Base-by-base conservation (phyloP, 2,888 invertebrate species). In the Ellobium chinense region DNA sequence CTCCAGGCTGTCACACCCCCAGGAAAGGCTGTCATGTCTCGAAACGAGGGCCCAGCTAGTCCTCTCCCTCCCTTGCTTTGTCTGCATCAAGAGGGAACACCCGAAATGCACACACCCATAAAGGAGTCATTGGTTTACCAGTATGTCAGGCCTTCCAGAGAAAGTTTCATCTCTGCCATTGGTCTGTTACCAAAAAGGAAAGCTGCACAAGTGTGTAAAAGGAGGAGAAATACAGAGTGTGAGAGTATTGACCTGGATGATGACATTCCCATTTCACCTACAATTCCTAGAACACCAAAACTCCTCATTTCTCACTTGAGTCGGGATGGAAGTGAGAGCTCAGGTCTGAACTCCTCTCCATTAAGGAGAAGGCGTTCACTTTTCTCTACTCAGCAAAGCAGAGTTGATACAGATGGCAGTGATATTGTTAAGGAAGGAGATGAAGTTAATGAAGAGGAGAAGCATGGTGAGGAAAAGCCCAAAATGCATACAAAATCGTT, bases 221-320 rank as follows among this genome's bases (percentile, higher is more conserved):
- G 83, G 37, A 80, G 82, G 36, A 68, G 82, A 27, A 83, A 79
- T 72, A 84, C 82, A 14, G 75, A 82, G 39, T 84, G 89, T 31
- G 86, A 85, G 37, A 88, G 86, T 74, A 79, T 88, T 54, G 89
- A 90, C 68, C 84, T 89, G 18, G 87, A 88, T 46, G 89, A 88
- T 84, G 85, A 88, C n/a, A 85, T 87, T 18, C 87, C 87, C 9
- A 62, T 83, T 29, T 84, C 85, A 3, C 87, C 88, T 0, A 84
- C 85, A 36, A 85, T 88, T 0, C 90, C 90, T 54, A 82, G 88
- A 31, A 90, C 91, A 0, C 90, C 90, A 5, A 90, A 89, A 79
- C 88, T 89, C 27, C 87, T 91, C 39, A 90, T 91, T 34, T 91
- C 91, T n/a, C 90, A 90, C 79, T 75, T 90, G 21, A 90, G 90